phyloP scores from a whole-genome alignment of 1,140 invertebrate species.

The Rhynchophorus ferrugineus region DNA sequence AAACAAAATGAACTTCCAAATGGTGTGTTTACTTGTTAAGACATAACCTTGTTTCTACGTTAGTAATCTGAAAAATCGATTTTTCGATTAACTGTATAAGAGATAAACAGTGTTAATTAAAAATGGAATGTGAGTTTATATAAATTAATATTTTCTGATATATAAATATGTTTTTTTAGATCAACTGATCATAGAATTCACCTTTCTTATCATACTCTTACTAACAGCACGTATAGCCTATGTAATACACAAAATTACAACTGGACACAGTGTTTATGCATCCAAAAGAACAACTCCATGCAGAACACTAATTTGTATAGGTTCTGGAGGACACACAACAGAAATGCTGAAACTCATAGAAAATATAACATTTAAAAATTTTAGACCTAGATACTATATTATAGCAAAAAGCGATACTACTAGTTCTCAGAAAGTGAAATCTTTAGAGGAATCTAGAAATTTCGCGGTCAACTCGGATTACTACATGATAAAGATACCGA shows the following conservation, averaged over 20 bases:
- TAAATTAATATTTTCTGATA: too few species aligned
- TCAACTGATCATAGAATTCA: conserved; percentile 30
- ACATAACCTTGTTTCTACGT: too few species aligned
- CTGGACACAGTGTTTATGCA: conserved; percentile 28
- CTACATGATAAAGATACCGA: conserved; percentile 57
- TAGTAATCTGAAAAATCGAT: too few species aligned
- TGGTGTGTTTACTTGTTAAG: too few species aligned
- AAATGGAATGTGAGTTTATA: too few species aligned
- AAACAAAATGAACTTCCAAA: too few species aligned
- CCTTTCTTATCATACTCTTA: conserved; percentile 27
- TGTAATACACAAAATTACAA: conserved; percentile 37
- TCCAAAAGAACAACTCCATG: conserved; percentile 26
- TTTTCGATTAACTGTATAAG: too few species aligned
- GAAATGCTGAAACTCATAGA: conserved; percentile 75
- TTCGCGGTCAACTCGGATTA: conserved; percentile 39
- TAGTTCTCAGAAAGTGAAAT: conserved; percentile 58
- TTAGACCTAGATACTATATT: conserved; percentile 67
- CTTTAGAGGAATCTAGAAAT: conserved; percentile 43
- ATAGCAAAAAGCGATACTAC: conserved; percentile 70
- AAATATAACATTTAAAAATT: conserved; percentile 51
- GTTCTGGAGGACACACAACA: conserved; percentile 67
- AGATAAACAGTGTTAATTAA: too few species aligned
- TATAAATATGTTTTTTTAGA: too few species aligned
- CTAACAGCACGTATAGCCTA: conserved; percentile 33
- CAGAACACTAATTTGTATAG: conserved; percentile 38